These are phyloP conservation scores for Bursaphelenchus okinawaensis DNA, from an alignment of 2,888 invertebrate species.

Conservation along the genomic window DNA sequence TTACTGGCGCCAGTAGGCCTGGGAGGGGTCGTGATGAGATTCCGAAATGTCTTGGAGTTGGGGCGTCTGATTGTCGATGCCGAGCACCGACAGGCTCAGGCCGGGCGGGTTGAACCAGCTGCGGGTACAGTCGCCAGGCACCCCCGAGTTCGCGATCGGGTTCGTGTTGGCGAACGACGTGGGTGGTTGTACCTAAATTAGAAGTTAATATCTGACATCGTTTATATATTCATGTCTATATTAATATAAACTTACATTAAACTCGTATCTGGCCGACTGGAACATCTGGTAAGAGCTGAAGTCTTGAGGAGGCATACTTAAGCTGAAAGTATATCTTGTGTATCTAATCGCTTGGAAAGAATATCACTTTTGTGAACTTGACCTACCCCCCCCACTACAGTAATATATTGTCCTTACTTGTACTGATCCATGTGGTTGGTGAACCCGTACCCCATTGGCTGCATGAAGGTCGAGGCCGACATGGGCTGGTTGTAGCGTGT, in stretches of 20 bases:
- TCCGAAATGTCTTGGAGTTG: slow-evolving; percentile 33
- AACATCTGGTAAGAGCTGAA: slow-evolving; percentile 50
- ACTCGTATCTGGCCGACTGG: slow-evolving; percentile 37
- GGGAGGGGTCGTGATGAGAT: slow-evolving; percentile 23
- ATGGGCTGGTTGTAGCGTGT: slow-evolving; percentile 23
- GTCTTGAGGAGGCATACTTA: slow-evolving; percentile 42
- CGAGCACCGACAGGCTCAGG: slow-evolving; percentile 32
- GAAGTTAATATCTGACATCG: no score
- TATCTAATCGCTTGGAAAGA: background rate
- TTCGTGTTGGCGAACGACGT: slow-evolving; percentile 42
- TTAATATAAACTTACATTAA: slow-evolving; percentile 47
- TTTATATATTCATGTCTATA: no score
- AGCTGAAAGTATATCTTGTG: slow-evolving; percentile 27
- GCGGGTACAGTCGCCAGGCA: slow-evolving; percentile 30
- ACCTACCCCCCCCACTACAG: no score
- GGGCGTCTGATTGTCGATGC: slow-evolving; percentile 28
- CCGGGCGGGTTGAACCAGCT: slow-evolving; percentile 17
- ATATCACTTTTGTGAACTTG: no score
- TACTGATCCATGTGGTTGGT: slow-evolving; percentile 48
- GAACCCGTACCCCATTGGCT: slow-evolving; percentile 17
- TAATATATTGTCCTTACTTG: slow-evolving; percentile 25
- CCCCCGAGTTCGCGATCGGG: slow-evolving; percentile 30
- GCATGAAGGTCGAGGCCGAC: slow-evolving; percentile 33
- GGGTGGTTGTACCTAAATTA: slow-evolving; percentile 34
- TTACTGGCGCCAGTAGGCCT: slow-evolving; percentile 25